These are phyloP conservation scores for Alces alces DNA, from an alignment of 2,113 vertebrate species.

Conservation along the genomic window DNA sequence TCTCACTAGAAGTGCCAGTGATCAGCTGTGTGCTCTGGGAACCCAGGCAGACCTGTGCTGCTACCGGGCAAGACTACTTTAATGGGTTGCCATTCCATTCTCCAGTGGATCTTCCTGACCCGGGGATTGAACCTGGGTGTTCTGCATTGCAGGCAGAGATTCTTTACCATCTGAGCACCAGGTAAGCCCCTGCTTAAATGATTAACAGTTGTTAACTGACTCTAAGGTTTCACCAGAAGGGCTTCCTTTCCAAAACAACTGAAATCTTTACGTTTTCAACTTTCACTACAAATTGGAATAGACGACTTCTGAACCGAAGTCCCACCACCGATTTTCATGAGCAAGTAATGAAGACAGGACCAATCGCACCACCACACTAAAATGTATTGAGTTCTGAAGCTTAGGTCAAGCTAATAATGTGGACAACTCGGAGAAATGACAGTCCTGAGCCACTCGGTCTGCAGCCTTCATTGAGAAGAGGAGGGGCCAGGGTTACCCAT, in stretches of 20 bases:
- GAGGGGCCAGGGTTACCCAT: accelerated
- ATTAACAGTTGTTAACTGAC: background rate
- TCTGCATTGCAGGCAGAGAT: background rate
- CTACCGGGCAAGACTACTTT: background rate
- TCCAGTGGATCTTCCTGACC: background rate
- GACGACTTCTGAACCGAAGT: background rate
- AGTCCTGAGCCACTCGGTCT: accelerated
- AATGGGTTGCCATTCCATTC: background rate
- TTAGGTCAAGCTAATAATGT: accelerated
- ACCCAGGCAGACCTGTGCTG: background rate
- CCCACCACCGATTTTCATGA: background rate
- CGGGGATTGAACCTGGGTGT: accelerated
- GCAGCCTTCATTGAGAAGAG: background rate
- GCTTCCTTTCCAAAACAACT: background rate
- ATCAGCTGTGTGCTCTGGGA: accelerated
- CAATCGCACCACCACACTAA: background rate
- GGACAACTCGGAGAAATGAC: background rate
- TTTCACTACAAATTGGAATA: too few species aligned
- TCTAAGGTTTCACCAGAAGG: background rate
- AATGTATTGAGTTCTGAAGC: too few species aligned
- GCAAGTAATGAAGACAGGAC: background rate
- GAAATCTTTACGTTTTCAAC: background rate
- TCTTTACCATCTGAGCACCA: background rate
- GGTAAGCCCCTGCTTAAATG: accelerated
- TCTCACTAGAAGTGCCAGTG: accelerated